phyloP scores from a whole-genome alignment of 2,888 invertebrate genomes.

The Thumatha senex region DNA sequence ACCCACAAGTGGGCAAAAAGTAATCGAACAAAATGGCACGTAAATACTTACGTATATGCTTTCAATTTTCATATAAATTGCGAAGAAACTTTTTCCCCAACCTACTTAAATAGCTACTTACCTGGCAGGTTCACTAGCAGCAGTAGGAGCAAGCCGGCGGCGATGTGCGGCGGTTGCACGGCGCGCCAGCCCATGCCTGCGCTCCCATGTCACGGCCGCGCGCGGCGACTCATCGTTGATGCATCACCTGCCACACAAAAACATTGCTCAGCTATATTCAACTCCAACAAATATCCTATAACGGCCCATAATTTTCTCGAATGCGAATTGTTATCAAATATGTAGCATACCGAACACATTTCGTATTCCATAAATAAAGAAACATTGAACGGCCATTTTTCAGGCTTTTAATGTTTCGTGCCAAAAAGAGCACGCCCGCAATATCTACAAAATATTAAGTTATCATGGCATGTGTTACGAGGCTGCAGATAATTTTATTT shows the following conservation, averaged over 20 bases:
- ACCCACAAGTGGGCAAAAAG: too few relatives aligned
- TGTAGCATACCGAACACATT: conserved; percentile 9
- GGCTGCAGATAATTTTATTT: too few relatives aligned
- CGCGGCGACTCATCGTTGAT: conserved; percentile 90
- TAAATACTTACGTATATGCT: too few relatives aligned
- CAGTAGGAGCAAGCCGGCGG: conserved; percentile 84
- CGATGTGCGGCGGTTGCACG: conserved; percentile 89
- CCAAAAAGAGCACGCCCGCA: not conserved
- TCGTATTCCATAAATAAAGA: conserved; percentile 10
- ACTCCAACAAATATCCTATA: not conserved
- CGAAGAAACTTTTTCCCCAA: too few relatives aligned
- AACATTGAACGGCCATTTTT: conserved; percentile 15
- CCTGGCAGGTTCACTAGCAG: conserved; percentile 80
- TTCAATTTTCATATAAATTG: too few relatives aligned
- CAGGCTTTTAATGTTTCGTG: conserved; percentile 7
- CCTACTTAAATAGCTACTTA: conserved; percentile 26
- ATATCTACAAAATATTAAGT: not conserved
- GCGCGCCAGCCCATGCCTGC: conserved; percentile 96
- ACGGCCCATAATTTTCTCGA: not conserved
- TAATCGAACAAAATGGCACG: too few relatives aligned
- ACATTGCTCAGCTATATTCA: conserved; percentile 9
- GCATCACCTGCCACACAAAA: conserved; percentile 72
- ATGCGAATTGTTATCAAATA: conserved; percentile 16
- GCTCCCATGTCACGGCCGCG: conserved; percentile 90
- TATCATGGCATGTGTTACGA: not conserved